Evolutionary conservation across 1,140 invertebrate species (phyloP), one percentile per base, ranked within the genome.

Genomic region (Macrobrachium nipponense): DNA sequence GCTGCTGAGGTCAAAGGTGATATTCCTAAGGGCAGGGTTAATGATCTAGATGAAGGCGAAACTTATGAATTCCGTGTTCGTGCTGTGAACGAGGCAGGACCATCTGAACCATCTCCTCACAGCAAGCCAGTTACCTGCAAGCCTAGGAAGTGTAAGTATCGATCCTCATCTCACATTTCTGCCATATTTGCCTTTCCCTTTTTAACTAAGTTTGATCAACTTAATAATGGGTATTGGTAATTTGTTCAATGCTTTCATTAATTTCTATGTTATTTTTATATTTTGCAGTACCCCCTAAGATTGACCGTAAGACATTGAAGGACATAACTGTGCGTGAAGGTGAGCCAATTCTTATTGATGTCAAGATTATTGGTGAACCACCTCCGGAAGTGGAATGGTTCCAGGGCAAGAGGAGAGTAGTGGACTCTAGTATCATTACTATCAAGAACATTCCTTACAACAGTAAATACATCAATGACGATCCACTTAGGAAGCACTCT

Each of bases 1-100:
- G 96, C 96, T 82, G 94, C 93, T 66, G 96, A 97, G 92, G 93
- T 95, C 36, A 91, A 94, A 79, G 94, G 94, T 17, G 94, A 87
- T 51, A 96, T 97, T 73, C 95, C 94, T 79, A 96, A 96, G 90
- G 95, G 95, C 17, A 94, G 94, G 61, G 95, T 94, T 44, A 94
- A 95, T 89, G 93, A 96, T 91, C 91, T 97, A 66, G 96, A 97
- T 90, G 96, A 97, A 92, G 96, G 96, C 59, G 93, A 94, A 36
- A 95, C 96, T 89, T 97, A 97, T 90, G 95, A 97, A 92, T 97
- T 97, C 93, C 92, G 97, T 44, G 95, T 97, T 8, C 94, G 94
- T 87, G 96, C 96, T 18, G 91, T 92, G 20, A 93, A 93, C 82
- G 89, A 90, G 66, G 90, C 91, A 87, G 92, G 92, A 11, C 90